Evolutionary conservation across 2,797 vertebrate species (phyloP).

Genomic region (Argentina silus): DNA sequence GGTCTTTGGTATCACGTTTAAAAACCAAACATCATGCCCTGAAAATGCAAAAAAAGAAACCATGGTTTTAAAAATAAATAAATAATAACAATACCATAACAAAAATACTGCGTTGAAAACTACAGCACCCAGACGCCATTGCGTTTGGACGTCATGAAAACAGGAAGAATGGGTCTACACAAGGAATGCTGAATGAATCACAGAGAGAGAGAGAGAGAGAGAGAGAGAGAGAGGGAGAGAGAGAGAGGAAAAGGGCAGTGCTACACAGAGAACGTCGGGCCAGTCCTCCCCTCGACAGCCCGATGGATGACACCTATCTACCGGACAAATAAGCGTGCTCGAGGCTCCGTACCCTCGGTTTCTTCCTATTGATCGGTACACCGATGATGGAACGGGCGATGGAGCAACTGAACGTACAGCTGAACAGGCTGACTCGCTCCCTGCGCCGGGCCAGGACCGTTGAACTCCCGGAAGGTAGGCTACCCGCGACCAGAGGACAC

Average conservation of each 20-base stretch:
- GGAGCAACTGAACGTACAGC: slow-evolving; percentile 91
- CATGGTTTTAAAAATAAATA: not conserved
- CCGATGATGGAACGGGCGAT: slow-evolving; percentile 99
- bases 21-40: not conserved
- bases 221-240: not conserved
- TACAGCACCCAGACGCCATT: slow-evolving; percentile 61
- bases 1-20: too few species aligned
- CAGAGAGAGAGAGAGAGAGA: not conserved
- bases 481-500: not conserved
- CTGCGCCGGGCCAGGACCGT: slow-evolving; percentile 95
- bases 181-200: slow-evolving; percentile 35
- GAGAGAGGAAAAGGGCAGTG: slow-evolving; percentile 1
- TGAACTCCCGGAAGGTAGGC: slow-evolving; percentile 91
- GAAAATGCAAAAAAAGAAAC: not conserved
- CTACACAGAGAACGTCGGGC: slow-evolving; percentile 5
- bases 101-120: slow-evolving; percentile 36
- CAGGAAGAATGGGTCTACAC: slow-evolving; percentile 65
- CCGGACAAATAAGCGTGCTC: slow-evolving; percentile 24
- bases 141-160: slow-evolving; percentile 55
- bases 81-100: not conserved
- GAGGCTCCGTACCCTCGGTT: slow-evolving; percentile 34
- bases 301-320: slow-evolving; percentile 55
- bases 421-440: slow-evolving; percentile 92
- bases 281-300: not conserved
- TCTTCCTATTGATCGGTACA: slow-evolving; percentile 32